phyloP scores from a whole-genome alignment of 2,113 vertebrate species.

The Cervus canadensis region DNA sequence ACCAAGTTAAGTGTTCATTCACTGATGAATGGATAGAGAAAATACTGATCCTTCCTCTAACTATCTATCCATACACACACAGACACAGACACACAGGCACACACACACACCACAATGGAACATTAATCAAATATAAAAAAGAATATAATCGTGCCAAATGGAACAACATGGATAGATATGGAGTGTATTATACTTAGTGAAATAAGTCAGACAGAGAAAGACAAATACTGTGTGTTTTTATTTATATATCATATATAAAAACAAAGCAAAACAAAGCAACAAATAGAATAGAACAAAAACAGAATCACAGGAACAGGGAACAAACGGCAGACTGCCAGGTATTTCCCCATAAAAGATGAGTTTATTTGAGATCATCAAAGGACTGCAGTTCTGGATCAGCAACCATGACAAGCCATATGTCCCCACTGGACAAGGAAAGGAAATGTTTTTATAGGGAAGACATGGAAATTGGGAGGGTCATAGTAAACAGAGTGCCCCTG shows the following conservation, averaged over 20 bases:
- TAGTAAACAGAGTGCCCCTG: neutral
- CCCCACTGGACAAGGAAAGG: neutral
- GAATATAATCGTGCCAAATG: neutral
- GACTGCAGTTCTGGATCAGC: neutral
- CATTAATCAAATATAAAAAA: neutral
- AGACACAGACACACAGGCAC: too few relatives aligned
- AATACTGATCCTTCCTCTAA: too few relatives aligned
- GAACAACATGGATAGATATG: too few relatives aligned
- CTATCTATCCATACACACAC: neutral
- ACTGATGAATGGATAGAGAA: too few relatives aligned
- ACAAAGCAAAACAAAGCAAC: neutral
- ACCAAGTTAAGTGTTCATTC: too few relatives aligned
- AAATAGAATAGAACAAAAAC: neutral
- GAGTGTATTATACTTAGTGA: too few relatives aligned
- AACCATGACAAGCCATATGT: neutral
- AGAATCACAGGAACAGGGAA: neutral
- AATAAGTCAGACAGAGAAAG: too few relatives aligned
- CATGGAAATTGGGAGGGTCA: accelerated
- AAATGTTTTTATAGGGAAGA: neutral
- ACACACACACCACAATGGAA: neutral
- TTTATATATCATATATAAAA: neutral
- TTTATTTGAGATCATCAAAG: neutral
- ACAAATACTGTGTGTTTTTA: neutral
- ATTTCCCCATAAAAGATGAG: neutral
- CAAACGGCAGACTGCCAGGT: neutral